Percentiles rank a stretch among this genome's conserved stretches.
These are phyloP conservation scores for Penelope pileata DNA, from an alignment of 2,113 vertebrate genomes.

Conservation along the genomic window DNA sequence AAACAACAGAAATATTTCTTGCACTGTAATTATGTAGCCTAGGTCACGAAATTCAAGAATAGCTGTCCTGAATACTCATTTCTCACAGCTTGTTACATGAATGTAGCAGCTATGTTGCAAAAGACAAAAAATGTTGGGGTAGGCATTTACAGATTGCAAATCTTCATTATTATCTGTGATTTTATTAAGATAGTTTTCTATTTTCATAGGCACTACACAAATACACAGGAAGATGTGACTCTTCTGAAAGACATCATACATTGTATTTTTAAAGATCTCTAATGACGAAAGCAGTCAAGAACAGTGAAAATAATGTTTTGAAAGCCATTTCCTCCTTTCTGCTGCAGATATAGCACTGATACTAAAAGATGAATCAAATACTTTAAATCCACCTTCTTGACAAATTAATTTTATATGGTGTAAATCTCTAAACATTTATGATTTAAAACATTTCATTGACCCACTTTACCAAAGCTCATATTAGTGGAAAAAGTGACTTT, in stretches of 20 bases:
- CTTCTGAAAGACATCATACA: not conserved
- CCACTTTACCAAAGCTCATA: not conserved
- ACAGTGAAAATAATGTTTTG: not conserved
- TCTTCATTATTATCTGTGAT: not conserved
- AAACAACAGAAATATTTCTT: not conserved
- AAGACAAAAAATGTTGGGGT: not conserved
- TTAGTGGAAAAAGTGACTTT: not conserved
- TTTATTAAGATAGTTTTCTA: not conserved
- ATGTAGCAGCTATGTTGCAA: fast-evolving
- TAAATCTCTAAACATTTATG: slow-evolving; percentile 34
- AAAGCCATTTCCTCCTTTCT: not conserved
- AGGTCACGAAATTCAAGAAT: not conserved
- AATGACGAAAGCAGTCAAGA: not conserved
- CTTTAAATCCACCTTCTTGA: not conserved
- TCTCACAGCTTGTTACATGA: not conserved
- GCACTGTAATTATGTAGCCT: not conserved
- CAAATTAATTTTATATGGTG: not conserved
- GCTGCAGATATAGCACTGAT: not conserved
- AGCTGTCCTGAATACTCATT: not conserved
- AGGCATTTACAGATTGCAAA: not conserved
- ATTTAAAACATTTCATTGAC: slow-evolving; percentile 16
- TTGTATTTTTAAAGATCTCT: not conserved
- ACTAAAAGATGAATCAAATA: not conserved
- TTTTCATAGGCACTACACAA: not conserved
- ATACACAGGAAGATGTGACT: not conserved